phyloP scores from a whole-genome alignment of 2,113 vertebrate species.

The Gorsachius goisagi region DNA sequence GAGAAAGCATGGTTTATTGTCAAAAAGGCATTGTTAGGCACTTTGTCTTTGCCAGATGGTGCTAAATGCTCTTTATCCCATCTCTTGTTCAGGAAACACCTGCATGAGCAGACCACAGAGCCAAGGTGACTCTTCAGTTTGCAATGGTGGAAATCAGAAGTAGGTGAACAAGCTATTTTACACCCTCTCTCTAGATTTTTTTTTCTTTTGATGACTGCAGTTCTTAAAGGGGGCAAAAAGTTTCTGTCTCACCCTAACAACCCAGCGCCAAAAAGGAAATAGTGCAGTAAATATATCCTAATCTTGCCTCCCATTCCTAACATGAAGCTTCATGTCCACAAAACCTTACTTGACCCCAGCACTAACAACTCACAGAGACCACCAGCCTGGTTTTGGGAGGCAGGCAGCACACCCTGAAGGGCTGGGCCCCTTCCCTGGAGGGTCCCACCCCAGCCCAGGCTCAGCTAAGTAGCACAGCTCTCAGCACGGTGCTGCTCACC shows the following conservation, averaged over 20 bases:
- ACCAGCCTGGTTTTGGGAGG: neutral
- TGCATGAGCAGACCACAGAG: neutral
- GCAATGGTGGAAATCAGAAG: neutral
- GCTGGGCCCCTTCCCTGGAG: accelerated
- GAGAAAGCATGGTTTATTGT: neutral
- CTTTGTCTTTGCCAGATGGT: neutral
- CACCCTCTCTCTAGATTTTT: neutral
- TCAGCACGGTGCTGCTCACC: neutral
- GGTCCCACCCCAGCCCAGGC: neutral
- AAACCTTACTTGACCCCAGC: neutral
- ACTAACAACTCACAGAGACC: neutral
- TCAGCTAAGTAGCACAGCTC: accelerated
- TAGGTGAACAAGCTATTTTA: neutral
- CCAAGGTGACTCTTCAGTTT: neutral
- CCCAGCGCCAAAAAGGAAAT: neutral
- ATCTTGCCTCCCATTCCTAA: neutral
- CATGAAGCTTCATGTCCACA: neutral
- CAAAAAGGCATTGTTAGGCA: neutral
- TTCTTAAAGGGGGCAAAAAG: neutral
- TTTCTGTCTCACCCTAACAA: neutral
- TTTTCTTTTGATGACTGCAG: neutral
- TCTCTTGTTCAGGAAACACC: neutral
- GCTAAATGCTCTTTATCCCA: neutral
- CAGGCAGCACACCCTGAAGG: neutral
- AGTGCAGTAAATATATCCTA: neutral